These are phyloP conservation scores for Pyrochroa serraticornis DNA, from an alignment of 2,888 invertebrate genomes.

Conservation along the genomic window DNA sequence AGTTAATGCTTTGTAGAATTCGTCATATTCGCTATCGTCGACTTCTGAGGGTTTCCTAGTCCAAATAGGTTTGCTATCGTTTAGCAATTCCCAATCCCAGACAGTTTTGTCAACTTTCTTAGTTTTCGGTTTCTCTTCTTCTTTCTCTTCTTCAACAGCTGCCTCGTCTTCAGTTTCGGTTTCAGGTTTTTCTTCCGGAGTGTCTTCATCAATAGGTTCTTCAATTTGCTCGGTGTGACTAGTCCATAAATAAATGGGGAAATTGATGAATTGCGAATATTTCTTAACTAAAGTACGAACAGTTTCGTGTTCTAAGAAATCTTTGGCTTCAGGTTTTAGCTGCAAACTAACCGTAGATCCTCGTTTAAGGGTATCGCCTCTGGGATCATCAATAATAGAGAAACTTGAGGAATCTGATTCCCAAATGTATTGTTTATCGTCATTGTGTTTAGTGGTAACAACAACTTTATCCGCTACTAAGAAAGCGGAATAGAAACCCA, in stretches of 20 bases:
- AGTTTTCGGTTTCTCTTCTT: slow-evolving; percentile 77
- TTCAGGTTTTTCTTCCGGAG: slow-evolving; percentile 60
- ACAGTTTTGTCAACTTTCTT: slow-evolving; percentile 91
- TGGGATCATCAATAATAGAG: slow-evolving; percentile 90
- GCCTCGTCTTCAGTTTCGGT: slow-evolving; percentile 65
- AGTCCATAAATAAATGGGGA: slow-evolving; percentile 96
- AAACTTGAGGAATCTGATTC: slow-evolving; percentile 94
- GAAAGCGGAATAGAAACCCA: slow-evolving; percentile 99
- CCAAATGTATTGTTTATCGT: slow-evolving; percentile 95
- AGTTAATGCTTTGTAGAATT: slow-evolving; percentile 95
- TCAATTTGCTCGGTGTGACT: slow-evolving; percentile 74
- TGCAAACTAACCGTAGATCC: slow-evolving; percentile 74
- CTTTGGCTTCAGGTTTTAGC: slow-evolving; percentile 95
- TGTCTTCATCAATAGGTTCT: slow-evolving; percentile 66
- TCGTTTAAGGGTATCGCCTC: slow-evolving; percentile 88
- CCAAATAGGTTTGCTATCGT: slow-evolving; percentile 99
- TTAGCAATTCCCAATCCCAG: slow-evolving; percentile 98
- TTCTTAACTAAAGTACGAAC: slow-evolving; percentile 91
- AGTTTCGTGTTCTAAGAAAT: slow-evolving; percentile 92
- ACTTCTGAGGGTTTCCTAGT: slow-evolving; percentile 89
- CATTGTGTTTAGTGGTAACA: slow-evolving; percentile 94
- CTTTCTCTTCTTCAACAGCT: slow-evolving; percentile 74
- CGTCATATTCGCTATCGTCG: slow-evolving; percentile 85
- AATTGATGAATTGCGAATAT: slow-evolving; percentile 99
- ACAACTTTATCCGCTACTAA: slow-evolving; percentile 93